Percentiles rank a stretch among this genome's conserved stretches.
phyloP scores from a whole-genome alignment of 2,797 vertebrate species.

The Xenops minutus region DNA sequence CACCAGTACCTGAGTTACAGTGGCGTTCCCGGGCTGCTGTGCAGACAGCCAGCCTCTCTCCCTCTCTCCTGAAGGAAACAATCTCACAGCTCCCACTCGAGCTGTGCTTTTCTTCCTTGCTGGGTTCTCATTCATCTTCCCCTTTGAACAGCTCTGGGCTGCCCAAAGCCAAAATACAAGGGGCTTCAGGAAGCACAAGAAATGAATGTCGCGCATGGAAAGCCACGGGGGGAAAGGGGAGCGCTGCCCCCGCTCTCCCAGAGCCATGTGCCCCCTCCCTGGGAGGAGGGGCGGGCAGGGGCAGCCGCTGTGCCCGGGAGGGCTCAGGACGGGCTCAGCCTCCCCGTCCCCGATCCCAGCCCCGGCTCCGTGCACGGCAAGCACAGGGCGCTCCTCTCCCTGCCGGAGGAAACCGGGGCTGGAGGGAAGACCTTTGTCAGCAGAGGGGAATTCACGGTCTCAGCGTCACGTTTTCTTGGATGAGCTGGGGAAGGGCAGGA shows the following conservation, averaged over 20 bases:
- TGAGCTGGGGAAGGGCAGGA: not conserved
- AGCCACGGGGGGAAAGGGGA: not conserved
- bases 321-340: not conserved
- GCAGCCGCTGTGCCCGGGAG: not conserved
- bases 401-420: not conserved
- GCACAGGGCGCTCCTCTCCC: not conserved
- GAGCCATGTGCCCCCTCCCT: not conserved
- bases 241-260: not conserved
- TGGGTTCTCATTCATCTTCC: not conserved
- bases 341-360: not conserved
- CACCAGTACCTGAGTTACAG: not conserved
- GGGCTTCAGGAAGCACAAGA: not conserved
- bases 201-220: not conserved
- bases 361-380: not conserved
- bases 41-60: not conserved
- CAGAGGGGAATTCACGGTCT: not conserved
- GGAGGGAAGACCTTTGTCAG: not conserved
- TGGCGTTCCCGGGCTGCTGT: not conserved
- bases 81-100: not conserved
- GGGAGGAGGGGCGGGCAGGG: not conserved
- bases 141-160: not conserved
- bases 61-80: not conserved
- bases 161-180: not conserved
- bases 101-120: not conserved
- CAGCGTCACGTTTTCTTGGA: not conserved